Conservation (phyloP, 1,140 invertebrate species). For the Akabosia matsudoensis region DNA sequence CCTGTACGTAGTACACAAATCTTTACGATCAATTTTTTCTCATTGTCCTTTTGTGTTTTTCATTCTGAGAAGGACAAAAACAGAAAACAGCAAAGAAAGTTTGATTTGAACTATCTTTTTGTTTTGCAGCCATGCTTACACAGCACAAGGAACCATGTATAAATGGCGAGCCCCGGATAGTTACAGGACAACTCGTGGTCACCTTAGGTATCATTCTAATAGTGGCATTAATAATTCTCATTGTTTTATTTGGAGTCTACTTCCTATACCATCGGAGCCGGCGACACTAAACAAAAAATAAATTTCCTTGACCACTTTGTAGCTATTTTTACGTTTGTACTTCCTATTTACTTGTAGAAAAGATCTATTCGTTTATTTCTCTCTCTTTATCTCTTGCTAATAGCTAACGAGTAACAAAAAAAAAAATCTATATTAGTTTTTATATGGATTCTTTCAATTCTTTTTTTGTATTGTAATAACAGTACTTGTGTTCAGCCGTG, state of each 20-base stretch:
- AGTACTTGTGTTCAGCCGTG: not conserved
- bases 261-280: conserved; percentile 36
- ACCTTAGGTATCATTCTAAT: conserved; percentile 44
- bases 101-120: not conserved
- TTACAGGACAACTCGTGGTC: conserved; percentile 12
- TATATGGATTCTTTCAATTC: not conserved
- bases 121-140: conserved; percentile 13
- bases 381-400: not conserved
- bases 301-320: not conserved
- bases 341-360: not conserved
- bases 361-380: not conserved
- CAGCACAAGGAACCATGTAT: conserved; percentile 12
- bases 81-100: too few species aligned
- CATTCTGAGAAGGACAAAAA: too few species aligned
- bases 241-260: conserved; percentile 43
- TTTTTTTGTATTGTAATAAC: not conserved
- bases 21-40: not conserved
- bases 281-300: conserved; percentile 14
- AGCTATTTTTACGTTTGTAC: not conserved
- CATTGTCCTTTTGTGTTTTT: not conserved
- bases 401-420: conserved; percentile 8
- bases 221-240: conserved; percentile 45
- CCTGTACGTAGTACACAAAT: conserved; percentile 49
- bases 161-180: conserved; percentile 14
- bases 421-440: not conserved